Evolutionary conservation across 2,888 invertebrate species (phyloP).

Genomic region (Agrotis clavis): DNA sequence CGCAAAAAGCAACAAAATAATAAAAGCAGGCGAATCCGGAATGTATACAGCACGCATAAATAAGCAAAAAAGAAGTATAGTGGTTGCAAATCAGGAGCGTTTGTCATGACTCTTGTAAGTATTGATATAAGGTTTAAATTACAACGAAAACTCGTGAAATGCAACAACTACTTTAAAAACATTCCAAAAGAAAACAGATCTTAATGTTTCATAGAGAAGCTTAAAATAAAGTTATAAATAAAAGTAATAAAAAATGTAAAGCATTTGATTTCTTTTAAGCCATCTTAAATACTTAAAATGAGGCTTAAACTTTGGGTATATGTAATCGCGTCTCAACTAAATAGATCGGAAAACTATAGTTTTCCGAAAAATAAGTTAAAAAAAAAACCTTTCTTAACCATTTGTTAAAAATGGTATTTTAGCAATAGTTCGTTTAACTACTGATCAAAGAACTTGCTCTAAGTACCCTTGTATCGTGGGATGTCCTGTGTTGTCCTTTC

Average conservation of each 20-base stretch:
- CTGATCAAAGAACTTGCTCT: too few species aligned
- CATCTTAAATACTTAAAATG: neutral
- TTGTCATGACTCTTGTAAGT: neutral
- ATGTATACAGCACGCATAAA: constrained; percentile 53
- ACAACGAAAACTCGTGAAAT: neutral
- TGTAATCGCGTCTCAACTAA: too few species aligned
- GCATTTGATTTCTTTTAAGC: constrained; percentile 26
- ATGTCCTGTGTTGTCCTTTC: too few species aligned
- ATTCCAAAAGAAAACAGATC: constrained; percentile 57
- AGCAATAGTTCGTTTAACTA: too few species aligned
- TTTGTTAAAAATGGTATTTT: too few species aligned
- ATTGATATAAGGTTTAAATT: neutral
- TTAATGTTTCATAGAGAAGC: constrained; percentile 28
- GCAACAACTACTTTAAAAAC: constrained; percentile 26
- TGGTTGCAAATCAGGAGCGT: neutral
- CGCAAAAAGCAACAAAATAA: constrained; percentile 38
- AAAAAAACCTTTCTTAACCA: too few species aligned
- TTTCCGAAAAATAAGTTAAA: too few species aligned
- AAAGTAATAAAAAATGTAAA: constrained; percentile 21
- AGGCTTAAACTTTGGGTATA: neutral
- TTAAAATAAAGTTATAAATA: constrained; percentile 33
- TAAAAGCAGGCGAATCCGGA: constrained; percentile 60
- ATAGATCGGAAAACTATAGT: too few species aligned
- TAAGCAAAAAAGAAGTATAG: neutral
- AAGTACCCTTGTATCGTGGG: too few species aligned